phyloP scores from a whole-genome alignment of 1,140 invertebrate species.

The Ceratina australensis region DNA sequence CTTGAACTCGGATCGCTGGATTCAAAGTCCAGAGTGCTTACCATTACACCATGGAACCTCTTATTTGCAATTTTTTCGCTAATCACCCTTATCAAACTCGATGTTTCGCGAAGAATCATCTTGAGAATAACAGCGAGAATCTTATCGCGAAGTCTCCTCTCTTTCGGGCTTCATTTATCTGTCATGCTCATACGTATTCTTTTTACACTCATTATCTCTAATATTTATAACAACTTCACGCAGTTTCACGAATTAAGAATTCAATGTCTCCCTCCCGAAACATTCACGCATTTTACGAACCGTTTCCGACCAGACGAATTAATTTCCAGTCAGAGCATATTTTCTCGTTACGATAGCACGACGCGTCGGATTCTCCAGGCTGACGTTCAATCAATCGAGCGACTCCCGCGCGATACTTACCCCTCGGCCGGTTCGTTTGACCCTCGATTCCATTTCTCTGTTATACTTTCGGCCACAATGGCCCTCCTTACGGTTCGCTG shows the following conservation, averaged over 20 bases:
- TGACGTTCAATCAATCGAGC: conserved; percentile 73
- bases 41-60: conserved; percentile 92
- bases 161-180: background rate
- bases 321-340: conserved; percentile 78
- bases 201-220: background rate
- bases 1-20: conserved; percentile 83
- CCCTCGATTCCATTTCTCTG: conserved; percentile 68
- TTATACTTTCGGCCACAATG: conserved; percentile 74
- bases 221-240: background rate
- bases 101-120: background rate
- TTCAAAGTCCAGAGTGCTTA: conserved; percentile 93
- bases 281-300: background rate
- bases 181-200: background rate
- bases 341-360: conserved; percentile 67
- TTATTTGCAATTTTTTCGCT: conserved; percentile 68
- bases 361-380: conserved; percentile 54
- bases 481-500: conserved; percentile 75
- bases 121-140: background rate
- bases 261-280: no score
- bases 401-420: conserved; percentile 53
- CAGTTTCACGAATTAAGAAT: background rate
- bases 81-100: background rate
- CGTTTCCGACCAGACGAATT: conserved; percentile 75
- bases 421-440: conserved; percentile 20
- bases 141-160: background rate